These are phyloP conservation scores for Gallinago paraguaiae DNA, from an alignment of 2,113 vertebrate genomes.

Conservation along the genomic window DNA sequence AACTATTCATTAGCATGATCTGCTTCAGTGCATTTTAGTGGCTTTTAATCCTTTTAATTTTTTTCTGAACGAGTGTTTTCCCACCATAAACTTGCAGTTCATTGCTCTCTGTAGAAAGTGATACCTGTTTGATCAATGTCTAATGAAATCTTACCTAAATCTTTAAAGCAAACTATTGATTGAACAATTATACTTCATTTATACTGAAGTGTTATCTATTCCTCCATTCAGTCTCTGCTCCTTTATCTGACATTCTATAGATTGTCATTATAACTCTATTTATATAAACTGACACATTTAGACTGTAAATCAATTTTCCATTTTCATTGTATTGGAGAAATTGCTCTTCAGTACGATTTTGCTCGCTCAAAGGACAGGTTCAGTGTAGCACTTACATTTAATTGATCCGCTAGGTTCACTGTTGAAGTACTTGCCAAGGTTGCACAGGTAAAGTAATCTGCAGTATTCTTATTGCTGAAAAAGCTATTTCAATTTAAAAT, in stretches of 20 bases:
- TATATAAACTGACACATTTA: slow-evolving; percentile 28
- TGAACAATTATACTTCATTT: slow-evolving; percentile 54
- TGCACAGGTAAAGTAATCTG: not conserved
- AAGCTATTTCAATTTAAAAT: slow-evolving; percentile 2
- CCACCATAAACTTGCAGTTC: not conserved
- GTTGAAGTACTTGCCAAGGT: not conserved
- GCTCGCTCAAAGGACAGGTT: not conserved
- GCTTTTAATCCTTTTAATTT: not conserved
- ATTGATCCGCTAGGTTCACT: not conserved
- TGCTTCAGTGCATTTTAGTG: not conserved
- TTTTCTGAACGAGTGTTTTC: not conserved
- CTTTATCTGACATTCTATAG: slow-evolving; percentile 31
- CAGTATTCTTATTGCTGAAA: slow-evolving; percentile 3
- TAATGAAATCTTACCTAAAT: slow-evolving; percentile 48
- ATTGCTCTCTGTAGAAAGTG: not conserved
- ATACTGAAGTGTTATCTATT: slow-evolving; percentile 7
- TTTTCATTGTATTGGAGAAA: slow-evolving; percentile 45
- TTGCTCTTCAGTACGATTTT: slow-evolving; percentile 23
- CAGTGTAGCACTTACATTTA: not conserved
- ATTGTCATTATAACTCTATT: not conserved
- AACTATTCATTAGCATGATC: not conserved
- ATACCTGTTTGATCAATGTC: not conserved
- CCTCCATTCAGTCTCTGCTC: not conserved
- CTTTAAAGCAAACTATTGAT: slow-evolving; percentile 54
- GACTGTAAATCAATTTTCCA: slow-evolving; percentile 55